phyloP scores from a whole-genome alignment of 1,140 invertebrate species.

The Pseudomyrmex concolor region DNA sequence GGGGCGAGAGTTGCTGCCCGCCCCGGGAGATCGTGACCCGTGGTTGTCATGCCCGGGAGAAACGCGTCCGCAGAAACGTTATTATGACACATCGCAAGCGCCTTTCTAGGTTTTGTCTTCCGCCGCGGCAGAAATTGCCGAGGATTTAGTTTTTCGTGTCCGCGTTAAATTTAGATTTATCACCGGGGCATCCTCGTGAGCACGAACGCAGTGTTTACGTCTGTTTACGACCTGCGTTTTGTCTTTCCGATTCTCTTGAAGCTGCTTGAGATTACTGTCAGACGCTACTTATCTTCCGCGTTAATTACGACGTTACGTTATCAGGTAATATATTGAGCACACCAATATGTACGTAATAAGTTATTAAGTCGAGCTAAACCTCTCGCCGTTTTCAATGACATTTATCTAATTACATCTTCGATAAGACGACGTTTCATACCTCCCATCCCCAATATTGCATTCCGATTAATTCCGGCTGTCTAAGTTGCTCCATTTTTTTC shows the following conservation, averaged over 20 bases:
- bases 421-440: not conserved
- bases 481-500: constrained; percentile 44
- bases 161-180: constrained; percentile 67
- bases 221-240: constrained; percentile 49
- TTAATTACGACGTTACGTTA: constrained; percentile 23
- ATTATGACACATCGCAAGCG: constrained; percentile 63
- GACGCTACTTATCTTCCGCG: constrained; percentile 28
- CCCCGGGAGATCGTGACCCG: constrained; percentile 40
- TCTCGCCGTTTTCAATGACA: not conserved
- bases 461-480: constrained; percentile 18
- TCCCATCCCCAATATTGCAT: constrained; percentile 15
- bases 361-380: not conserved
- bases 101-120: constrained; percentile 56
- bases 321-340: not conserved
- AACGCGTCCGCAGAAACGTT: constrained; percentile 55
- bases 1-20: constrained; percentile 23
- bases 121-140: constrained; percentile 62
- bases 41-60: constrained; percentile 42
- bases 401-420: constrained; percentile 14
- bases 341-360: not conserved
- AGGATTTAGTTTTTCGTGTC: constrained; percentile 64
- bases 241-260: constrained; percentile 4
- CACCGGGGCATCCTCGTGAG: constrained; percentile 27
- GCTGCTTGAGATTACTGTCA: constrained; percentile 39
- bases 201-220: constrained; percentile 53